phyloP scores from a whole-genome alignment of 2,113 vertebrate species.

The Baryphthengus martii region DNA sequence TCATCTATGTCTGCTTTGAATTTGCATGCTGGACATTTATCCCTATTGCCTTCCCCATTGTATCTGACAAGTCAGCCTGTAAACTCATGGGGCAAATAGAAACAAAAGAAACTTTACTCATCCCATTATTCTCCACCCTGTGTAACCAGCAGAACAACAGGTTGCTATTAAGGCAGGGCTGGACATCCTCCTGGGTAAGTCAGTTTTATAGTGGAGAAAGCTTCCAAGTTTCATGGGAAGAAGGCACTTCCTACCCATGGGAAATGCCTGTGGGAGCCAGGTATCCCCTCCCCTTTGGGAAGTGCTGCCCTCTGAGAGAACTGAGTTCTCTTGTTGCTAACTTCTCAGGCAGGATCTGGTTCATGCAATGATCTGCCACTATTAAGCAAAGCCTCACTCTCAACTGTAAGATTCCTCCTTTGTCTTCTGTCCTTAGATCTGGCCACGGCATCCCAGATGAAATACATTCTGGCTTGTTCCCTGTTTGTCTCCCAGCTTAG shows the following conservation, averaged over 20 bases:
- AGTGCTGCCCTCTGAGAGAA: not conserved
- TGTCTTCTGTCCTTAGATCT: not conserved
- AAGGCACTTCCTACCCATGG: not conserved
- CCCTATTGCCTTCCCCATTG: not conserved
- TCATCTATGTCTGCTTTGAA: not conserved
- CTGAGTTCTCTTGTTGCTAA: not conserved
- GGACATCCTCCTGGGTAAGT: not conserved
- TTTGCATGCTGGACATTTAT: not conserved
- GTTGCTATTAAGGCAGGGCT: not conserved
- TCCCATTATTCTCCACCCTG: not conserved
- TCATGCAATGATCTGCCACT: not conserved
- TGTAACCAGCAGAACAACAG: not conserved
- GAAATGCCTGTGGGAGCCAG: not conserved
- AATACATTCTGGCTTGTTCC: not conserved
- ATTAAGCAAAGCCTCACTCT: not conserved
- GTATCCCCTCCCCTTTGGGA: not conserved
- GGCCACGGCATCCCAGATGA: accelerated
- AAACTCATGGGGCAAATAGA: not conserved
- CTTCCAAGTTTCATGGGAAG: not conserved
- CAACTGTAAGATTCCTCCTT: not conserved
- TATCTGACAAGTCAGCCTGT: not conserved
- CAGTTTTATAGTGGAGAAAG: not conserved
- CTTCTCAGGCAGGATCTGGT: not conserved
- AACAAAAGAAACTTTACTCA: not conserved
- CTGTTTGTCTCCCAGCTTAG: not conserved